These are phyloP conservation scores for Drosophila helvetica DNA, from an alignment of 2,888 invertebrate genomes.

Conservation along the genomic window DNA sequence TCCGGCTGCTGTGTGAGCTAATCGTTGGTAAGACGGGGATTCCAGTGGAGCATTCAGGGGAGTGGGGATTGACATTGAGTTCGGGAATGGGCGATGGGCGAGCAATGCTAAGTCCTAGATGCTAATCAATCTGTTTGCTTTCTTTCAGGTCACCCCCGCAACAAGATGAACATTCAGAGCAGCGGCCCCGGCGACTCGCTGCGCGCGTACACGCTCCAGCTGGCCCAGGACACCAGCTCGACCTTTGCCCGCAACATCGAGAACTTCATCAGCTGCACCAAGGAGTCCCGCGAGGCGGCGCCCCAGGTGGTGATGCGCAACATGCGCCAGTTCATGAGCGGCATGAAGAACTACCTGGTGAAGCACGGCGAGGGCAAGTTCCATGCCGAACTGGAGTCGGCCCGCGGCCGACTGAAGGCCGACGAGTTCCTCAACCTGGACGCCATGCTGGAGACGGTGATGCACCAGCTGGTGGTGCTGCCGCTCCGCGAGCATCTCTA, in stretches of 20 bases:
- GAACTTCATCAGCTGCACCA: constrained; percentile 96
- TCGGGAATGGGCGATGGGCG: background rate
- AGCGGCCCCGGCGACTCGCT: constrained; percentile 89
- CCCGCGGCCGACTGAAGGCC: constrained; percentile 88
- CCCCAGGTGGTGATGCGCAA: constrained; percentile 95
- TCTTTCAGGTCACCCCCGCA: constrained; percentile 90
- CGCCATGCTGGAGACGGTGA: constrained; percentile 96
- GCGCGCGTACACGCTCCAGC: constrained; percentile 90
- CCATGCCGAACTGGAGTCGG: constrained; percentile 92
- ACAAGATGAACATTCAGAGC: constrained; percentile 82
- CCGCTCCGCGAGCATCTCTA: constrained; percentile 94
- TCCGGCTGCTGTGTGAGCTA: constrained; percentile 68
- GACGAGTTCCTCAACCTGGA: constrained; percentile 98
- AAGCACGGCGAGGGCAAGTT: constrained; percentile 97
- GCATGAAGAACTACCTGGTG: constrained; percentile 98
- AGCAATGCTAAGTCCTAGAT: constrained; percentile 1
- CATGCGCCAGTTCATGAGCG: constrained; percentile 98
- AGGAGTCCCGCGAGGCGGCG: constrained; percentile 94
- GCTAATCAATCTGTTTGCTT: background rate
- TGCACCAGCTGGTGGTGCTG: constrained; percentile 95
- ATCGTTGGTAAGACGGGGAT: constrained; percentile 79
- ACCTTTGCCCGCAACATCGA: constrained; percentile 96
- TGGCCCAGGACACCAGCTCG: constrained; percentile 93
- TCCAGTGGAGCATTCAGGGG: background rate
- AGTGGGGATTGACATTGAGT: background rate